These are phyloP conservation scores for Callyntrura sp. DNA, from an alignment of 2,888 invertebrate species.

Conservation along the genomic window DNA sequence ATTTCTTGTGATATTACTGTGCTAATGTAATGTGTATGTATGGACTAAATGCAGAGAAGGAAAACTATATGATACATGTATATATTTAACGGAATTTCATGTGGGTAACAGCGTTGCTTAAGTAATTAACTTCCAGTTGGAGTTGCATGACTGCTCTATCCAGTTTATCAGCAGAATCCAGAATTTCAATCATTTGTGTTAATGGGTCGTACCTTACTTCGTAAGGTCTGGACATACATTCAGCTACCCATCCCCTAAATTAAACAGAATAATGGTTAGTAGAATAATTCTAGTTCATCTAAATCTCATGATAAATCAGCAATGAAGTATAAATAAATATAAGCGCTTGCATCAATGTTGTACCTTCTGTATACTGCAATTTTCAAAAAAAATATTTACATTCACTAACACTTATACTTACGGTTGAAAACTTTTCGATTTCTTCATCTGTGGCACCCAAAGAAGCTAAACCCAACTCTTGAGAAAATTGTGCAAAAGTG, in stretches of 20 bases:
- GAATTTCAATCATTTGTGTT: conserved; percentile 98
- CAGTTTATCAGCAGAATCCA: conserved; percentile 96
- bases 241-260: conserved; percentile 95
- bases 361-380: too few relatives aligned
- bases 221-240: conserved; percentile 96
- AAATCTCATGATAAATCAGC: too few relatives aligned
- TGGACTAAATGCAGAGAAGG: too few relatives aligned
- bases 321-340: too few relatives aligned
- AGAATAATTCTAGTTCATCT: too few relatives aligned
- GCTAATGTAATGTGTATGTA: too few relatives aligned
- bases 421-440: conserved; percentile 99
- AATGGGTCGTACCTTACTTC: conserved; percentile 99
- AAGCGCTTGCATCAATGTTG: conserved; percentile 84
- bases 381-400: too few relatives aligned
- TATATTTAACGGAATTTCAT: conserved; percentile 91
- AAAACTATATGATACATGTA: too few relatives aligned
- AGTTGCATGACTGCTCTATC: conserved; percentile 93
- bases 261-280: too few relatives aligned
- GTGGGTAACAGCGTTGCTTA: conserved; percentile 95
- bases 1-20: too few relatives aligned
- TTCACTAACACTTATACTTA: too few relatives aligned
- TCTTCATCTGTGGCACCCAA: conserved; percentile 98
- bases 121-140: conserved; percentile 94
- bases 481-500: conserved; percentile 99
- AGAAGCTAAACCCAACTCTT: conserved; percentile 99